Evolutionary conservation across 2,113 vertebrate genomes (phyloP).

Genomic region (Pachycephala philippinensis): DNA sequence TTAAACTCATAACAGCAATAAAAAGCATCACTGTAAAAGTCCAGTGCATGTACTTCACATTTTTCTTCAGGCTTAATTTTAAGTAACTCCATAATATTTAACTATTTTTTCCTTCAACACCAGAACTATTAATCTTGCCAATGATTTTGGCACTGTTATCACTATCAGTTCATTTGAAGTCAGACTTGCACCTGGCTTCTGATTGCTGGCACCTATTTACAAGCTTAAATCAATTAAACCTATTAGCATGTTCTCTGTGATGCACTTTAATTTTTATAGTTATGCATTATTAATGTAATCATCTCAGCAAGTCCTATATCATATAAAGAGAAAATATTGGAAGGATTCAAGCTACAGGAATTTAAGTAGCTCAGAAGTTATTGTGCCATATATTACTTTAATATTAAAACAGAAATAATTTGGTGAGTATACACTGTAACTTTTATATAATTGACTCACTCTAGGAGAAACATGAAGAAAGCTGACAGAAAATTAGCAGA

Average conservation of each 20-base stretch:
- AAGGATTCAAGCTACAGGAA: slow-evolving; percentile 15
- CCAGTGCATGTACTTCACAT: neutral
- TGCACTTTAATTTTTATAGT: slow-evolving; percentile 64
- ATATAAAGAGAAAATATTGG: slow-evolving; percentile 29
- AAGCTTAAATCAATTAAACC: slow-evolving; percentile 70
- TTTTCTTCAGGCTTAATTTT: slow-evolving; percentile 20
- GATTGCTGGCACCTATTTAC: slow-evolving; percentile 63
- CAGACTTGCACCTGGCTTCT: slow-evolving; percentile 60
- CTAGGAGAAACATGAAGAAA: neutral
- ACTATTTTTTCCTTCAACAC: neutral
- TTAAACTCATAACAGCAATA: neutral
- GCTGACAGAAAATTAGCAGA: neutral
- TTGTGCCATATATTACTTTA: slow-evolving; percentile 30
- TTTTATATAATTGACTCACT: slow-evolving; percentile 28
- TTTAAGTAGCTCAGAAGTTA: slow-evolving; percentile 29
- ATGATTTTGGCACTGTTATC: slow-evolving; percentile 1
- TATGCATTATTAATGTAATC: slow-evolving; percentile 79
- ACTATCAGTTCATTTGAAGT: slow-evolving; percentile 42
- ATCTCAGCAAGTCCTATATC: slow-evolving; percentile 12
- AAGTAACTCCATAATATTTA: neutral
- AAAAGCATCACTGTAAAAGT: neutral
- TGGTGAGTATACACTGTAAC: neutral
- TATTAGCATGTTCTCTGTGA: slow-evolving; percentile 62
- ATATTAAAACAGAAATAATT: slow-evolving; percentile 57
- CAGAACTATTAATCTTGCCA: slow-evolving; percentile 37